These are phyloP conservation scores for Orussus abietinus DNA, from an alignment of 1,140 invertebrate species.

Conservation along the genomic window DNA sequence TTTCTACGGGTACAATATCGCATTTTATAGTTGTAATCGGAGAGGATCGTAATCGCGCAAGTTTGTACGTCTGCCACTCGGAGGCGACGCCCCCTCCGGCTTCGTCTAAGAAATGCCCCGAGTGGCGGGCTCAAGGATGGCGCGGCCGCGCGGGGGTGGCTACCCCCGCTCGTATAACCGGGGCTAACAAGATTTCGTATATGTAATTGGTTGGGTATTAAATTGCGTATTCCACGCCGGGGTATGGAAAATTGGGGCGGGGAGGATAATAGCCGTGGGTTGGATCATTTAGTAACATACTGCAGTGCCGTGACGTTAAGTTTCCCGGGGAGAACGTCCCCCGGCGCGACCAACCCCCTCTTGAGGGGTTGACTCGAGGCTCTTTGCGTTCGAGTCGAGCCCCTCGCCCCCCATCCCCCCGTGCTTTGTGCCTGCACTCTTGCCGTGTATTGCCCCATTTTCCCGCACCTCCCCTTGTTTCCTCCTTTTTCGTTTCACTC, in stretches of 20 bases:
- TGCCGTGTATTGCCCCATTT: not conserved
- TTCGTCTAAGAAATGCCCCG: too few species aligned
- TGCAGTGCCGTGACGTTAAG: conserved; percentile 45
- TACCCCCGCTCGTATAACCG: too few species aligned
- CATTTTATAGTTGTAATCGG: too few species aligned
- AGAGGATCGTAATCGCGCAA: too few species aligned
- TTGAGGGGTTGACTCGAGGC: too few species aligned
- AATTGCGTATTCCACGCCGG: conserved; percentile 49
- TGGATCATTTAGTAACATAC: conserved; percentile 53
- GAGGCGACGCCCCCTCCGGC: too few species aligned
- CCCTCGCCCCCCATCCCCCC: not conserved
- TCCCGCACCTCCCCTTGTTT: not conserved
- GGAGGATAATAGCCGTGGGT: conserved; percentile 45
- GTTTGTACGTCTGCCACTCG: too few species aligned
- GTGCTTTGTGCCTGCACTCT: too few species aligned
- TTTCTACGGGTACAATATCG: too few species aligned
- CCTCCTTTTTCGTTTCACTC: conserved; percentile 10
- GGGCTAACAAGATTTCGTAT: conserved; percentile 55
- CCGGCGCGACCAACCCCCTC: too few species aligned
- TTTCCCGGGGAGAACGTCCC: conserved; percentile 22
- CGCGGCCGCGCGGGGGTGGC: too few species aligned
- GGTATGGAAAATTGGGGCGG: conserved; percentile 14
- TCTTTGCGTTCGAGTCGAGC: not conserved
- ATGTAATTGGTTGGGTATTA: conserved; percentile 56
- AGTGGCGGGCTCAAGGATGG: too few species aligned